Base-by-base conservation (phyloP, 2,888 invertebrate genomes). In the Aelia acuminata region DNA sequence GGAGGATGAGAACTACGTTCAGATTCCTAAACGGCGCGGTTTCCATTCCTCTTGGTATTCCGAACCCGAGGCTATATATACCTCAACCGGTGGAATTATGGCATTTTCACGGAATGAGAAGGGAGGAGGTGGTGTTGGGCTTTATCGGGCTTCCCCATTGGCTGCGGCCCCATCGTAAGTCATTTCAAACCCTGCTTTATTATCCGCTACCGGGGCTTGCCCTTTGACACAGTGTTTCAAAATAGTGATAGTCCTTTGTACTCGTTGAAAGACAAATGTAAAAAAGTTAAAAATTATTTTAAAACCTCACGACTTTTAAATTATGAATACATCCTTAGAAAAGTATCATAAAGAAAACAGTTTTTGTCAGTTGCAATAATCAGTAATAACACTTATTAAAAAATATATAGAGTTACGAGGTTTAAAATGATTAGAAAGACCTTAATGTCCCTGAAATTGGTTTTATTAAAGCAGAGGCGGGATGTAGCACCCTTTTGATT, bases 71-170 rank as follows among this genome's bases (percentile, higher is more conserved):
- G 18, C 31, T 70, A 70, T 70, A 70, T 70, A 70, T 70, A 35
- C 63, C 31, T 70, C 63, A 7, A 35, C 35, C 35, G 31, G 63
- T 70, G 63, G 63, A 70, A 70, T 70, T 31, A 70, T 70, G 63
- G 63, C 63, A 70, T 70, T 70, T 70, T 35, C 26, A 13, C 2
- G 63, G 63, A n/a, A n/a, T 7, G 13, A 13, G 26, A 10, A 43
- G 15, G 26, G 26, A 26, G 57, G 57, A 26, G 20, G 11, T 0
- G 26, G 57, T 2, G 57, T 5, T 5, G 63, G 1, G 20, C 63
- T 70, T 70, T 70, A 70, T 70, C 63, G 63, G 31, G 63, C 63
- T 35, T 70, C 35, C 63, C 63, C 63, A 70, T 70, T 70, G 63
- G 63, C 7, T 5, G 18, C 18, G 31, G 18, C 31, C 35, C 31